Conservation (phyloP, 2,113 vertebrate species). For the Ornithorhynchus anatinus region DNA sequence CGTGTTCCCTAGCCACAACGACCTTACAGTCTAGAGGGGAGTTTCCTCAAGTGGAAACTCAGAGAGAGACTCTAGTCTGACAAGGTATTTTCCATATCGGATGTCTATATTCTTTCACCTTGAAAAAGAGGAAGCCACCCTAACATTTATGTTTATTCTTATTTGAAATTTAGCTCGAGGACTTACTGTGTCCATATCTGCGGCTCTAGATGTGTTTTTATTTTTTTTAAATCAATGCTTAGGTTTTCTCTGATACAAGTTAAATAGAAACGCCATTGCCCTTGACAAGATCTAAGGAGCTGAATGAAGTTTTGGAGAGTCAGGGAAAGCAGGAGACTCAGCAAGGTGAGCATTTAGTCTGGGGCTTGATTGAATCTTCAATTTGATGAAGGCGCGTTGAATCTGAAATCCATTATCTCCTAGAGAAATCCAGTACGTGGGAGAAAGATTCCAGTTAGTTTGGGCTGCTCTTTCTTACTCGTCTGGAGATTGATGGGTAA, state of each 20-base stretch:
- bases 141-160: constrained; percentile 5
- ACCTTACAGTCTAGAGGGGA: too few relatives aligned
- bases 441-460: not conserved
- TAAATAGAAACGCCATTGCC: constrained; percentile 3
- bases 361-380: not conserved
- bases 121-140: not conserved
- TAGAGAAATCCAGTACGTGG: not conserved
- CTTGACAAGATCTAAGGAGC: not conserved
- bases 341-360: not conserved
- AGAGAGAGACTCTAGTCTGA: not conserved
- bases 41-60: not conserved
- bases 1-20: too few relatives aligned
- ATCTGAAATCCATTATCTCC: constrained; percentile 14
- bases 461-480: accelerated
- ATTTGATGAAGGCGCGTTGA: not conserved
- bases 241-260: not conserved
- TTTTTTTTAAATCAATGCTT: too few relatives aligned
- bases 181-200: too few relatives aligned
- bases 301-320: not conserved
- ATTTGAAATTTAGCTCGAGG: not conserved
- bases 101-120: not conserved
- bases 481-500: not conserved
- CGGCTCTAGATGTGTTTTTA: too few relatives aligned
- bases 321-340: not conserved
- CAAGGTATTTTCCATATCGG: not conserved